Conservation (phyloP, 1,140 invertebrate species). For the Drosophila dunni region DNA sequence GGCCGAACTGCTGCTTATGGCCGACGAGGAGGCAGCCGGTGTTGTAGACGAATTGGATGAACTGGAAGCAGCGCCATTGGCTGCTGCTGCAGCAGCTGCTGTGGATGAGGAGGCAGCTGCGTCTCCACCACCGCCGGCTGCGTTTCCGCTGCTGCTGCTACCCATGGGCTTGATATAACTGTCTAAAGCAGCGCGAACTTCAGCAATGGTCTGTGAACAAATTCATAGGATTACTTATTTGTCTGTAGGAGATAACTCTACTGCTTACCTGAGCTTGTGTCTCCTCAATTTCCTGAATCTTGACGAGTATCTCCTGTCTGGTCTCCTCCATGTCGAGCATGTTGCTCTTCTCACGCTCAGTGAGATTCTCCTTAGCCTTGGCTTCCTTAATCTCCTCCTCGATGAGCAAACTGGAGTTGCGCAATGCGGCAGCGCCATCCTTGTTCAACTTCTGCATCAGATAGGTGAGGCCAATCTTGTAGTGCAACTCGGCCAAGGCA, state of each 20-base stretch:
- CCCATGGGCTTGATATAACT: conserved; percentile 77
- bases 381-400: conserved; percentile 77
- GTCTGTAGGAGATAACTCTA: no score
- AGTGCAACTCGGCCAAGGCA: conserved; percentile 80
- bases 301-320: conserved; percentile 78
- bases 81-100: conserved; percentile 32
- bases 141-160: conserved; percentile 38
- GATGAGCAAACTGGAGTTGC: conserved; percentile 71
- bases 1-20: conserved; percentile 73
- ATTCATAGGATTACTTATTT: no score
- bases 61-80: conserved; percentile 55
- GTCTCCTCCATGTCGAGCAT: conserved; percentile 83
- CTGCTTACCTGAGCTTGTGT: conserved; percentile 73
- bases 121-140: conserved; percentile 37
- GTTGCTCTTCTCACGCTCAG: conserved; percentile 71
- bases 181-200: conserved; percentile 79
- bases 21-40: conserved; percentile 53
- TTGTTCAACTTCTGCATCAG: conserved; percentile 80
- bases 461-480: conserved; percentile 82
- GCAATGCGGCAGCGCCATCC: conserved; percentile 71
- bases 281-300: conserved; percentile 84
- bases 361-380: conserved; percentile 65
- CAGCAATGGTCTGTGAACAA: conserved; percentile 67
- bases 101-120: conserved; percentile 63
- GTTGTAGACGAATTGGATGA: conserved; percentile 48